Evolutionary conservation across 2,113 vertebrate species (phyloP).

Genomic region (Grammomys dolichurus): DNA sequence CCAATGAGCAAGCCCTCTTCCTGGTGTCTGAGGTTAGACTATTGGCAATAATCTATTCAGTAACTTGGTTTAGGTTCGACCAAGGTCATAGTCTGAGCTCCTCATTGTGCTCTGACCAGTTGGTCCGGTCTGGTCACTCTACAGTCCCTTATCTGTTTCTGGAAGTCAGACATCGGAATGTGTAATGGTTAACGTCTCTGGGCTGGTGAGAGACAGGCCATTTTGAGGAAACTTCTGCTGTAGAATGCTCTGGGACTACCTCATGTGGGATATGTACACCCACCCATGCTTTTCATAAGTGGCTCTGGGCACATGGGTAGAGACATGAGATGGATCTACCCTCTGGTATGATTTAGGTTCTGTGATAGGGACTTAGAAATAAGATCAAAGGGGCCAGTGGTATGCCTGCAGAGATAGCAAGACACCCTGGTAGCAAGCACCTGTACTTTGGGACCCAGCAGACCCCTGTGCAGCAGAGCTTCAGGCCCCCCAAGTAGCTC

Average conservation of each 20-base stretch:
- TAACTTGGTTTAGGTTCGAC: neutral
- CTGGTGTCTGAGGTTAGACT: neutral
- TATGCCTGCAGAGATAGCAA: neutral
- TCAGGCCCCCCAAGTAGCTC: neutral
- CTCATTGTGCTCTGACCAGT: neutral
- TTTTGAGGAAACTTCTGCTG: neutral
- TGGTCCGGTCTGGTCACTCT: neutral
- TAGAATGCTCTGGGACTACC: neutral
- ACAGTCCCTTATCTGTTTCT: neutral
- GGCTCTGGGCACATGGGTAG: too few relatives aligned
- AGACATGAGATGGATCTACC: neutral
- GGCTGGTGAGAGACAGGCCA: neutral
- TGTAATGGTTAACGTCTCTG: neutral
- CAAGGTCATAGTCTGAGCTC: rapidly evolving
- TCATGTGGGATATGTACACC: rapidly evolving
- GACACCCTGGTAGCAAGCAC: neutral
- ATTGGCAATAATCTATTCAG: neutral
- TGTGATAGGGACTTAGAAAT: neutral
- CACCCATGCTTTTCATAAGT: rapidly evolving
- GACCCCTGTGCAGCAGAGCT: neutral
- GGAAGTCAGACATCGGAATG: rapidly evolving
- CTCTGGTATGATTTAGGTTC: too few relatives aligned
- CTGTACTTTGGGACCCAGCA: rapidly evolving
- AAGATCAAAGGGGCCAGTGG: neutral
- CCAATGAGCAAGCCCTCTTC: neutral